These are phyloP conservation scores for Spondyliosoma cantharus DNA, from an alignment of 2,797 vertebrate genomes.

Conservation along the genomic window DNA sequence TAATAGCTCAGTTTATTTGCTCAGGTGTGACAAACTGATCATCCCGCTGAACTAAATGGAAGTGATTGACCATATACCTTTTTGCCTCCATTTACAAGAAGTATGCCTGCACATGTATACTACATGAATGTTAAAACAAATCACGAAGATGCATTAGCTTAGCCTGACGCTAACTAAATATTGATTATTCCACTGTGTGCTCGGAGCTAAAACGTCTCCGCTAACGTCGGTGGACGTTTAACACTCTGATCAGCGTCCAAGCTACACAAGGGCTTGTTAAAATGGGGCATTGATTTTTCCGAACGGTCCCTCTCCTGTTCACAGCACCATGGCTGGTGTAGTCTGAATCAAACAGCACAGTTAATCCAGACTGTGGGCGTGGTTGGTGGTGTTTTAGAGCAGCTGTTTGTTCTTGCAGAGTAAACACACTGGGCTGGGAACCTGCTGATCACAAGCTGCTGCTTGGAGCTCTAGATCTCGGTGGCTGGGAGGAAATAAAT, in stretches of 20 bases:
- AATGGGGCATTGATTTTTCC: background rate
- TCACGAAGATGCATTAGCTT: background rate
- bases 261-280: background rate
- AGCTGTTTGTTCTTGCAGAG: constrained; percentile 58
- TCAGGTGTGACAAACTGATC: constrained; percentile 26
- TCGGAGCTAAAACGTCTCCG: constrained; percentile 32
- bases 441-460: constrained; percentile 18
- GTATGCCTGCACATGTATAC: accelerated
- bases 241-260: background rate
- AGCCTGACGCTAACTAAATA: constrained; percentile 45
- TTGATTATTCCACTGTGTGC: constrained; percentile 45
- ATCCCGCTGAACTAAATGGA: background rate
- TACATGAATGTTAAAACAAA: no score
- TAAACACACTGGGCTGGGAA: constrained; percentile 31
- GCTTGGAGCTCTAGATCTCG: background rate
- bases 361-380: constrained; percentile 73
- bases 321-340: background rate
- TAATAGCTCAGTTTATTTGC: constrained; percentile 39
- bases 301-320: background rate
- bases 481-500: background rate
- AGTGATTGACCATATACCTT: accelerated
- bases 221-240: constrained; percentile 24
- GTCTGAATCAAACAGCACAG: background rate
- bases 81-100: background rate
- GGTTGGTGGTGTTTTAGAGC: constrained; percentile 60